Evolutionary conservation across 1,140 invertebrate genomes (phyloP).

Genomic region (Drosophila kikkawai): DNA sequence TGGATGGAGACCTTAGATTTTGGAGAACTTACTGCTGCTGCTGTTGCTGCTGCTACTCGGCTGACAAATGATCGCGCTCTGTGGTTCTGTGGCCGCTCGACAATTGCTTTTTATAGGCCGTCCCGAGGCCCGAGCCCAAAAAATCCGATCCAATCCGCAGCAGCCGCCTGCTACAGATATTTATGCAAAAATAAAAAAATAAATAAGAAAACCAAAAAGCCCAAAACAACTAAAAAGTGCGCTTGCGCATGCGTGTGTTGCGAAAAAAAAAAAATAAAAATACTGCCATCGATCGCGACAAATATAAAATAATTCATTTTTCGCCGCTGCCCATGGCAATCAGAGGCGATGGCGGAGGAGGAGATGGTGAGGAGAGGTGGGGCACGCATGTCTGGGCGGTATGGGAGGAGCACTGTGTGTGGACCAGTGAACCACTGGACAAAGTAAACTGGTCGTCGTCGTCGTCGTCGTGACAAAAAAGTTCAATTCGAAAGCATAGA

Average conservation of each 20-base stretch:
- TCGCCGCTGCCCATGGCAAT: constrained; percentile 72
- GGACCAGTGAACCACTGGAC: constrained; percentile 43
- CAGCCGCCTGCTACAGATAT: constrained; percentile 75
- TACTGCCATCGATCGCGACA: constrained; percentile 63
- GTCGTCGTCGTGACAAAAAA: constrained; percentile 71
- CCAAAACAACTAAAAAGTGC: constrained; percentile 72
- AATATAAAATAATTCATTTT: constrained; percentile 84
- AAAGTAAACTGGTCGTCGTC: constrained; percentile 44
- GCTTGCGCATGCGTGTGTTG: constrained; percentile 68
- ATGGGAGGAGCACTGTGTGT: constrained; percentile 56
- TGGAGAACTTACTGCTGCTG: constrained; percentile 32
- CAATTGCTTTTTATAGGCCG: constrained; percentile 83
- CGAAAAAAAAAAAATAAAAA: constrained; percentile 8
- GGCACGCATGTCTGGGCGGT: constrained; percentile 47
- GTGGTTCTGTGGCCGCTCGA: constrained; percentile 76
- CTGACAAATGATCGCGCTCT: constrained; percentile 84
- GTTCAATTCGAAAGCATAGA: constrained; percentile 76
- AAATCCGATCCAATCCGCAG: constrained; percentile 39
- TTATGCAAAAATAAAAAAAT: constrained; percentile 73
- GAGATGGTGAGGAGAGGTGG: not conserved
- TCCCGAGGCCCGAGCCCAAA: constrained; percentile 57
- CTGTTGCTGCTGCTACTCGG: constrained; percentile 58
- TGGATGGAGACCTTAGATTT: constrained; percentile 2
- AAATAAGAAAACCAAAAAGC: constrained; percentile 25
- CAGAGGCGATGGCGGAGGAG: constrained; percentile 1